Evolutionary conservation across 2,888 invertebrate genomes (phyloP).

Genomic region (Tetropium fuscum): DNA sequence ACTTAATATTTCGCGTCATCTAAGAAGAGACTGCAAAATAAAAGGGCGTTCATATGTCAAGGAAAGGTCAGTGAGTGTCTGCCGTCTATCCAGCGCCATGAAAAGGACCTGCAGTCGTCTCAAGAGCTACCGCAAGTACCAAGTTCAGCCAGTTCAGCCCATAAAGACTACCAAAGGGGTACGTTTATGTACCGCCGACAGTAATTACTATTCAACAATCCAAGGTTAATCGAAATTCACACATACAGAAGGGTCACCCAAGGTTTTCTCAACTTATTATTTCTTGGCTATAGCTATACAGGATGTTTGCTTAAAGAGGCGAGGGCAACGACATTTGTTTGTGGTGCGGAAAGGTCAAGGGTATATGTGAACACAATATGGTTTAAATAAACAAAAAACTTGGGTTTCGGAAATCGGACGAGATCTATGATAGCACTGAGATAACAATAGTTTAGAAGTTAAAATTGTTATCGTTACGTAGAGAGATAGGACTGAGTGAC

Average conservation of each 20-base stretch:
- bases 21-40: too few species aligned
- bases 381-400: too few species aligned
- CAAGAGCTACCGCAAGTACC: slow-evolving; percentile 10
- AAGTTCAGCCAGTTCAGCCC: slow-evolving; percentile 21
- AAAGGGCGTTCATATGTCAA: slow-evolving; percentile 11
- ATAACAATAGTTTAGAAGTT: too few species aligned
- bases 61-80: slow-evolving; percentile 20
- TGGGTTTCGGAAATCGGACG: too few species aligned
- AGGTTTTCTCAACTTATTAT: slow-evolving; percentile 19
- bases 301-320: slow-evolving; percentile 21
- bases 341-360: too few species aligned
- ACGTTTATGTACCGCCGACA: slow-evolving; percentile 9
- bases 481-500: too few species aligned
- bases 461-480: too few species aligned
- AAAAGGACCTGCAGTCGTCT: slow-evolving; percentile 21
- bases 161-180: slow-evolving; percentile 36
- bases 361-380: too few species aligned
- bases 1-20: too few species aligned
- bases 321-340: slow-evolving; percentile 18
- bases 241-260: slow-evolving; percentile 23
- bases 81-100: slow-evolving; percentile 1
- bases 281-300: slow-evolving; percentile 12
- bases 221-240: slow-evolving; percentile 27
- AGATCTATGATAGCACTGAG: too few species aligned
- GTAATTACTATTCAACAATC: slow-evolving; percentile 10